These are phyloP conservation scores for Taeniopygia guttata DNA, from an alignment of 2,797 vertebrate genomes.

Conservation along the genomic window DNA sequence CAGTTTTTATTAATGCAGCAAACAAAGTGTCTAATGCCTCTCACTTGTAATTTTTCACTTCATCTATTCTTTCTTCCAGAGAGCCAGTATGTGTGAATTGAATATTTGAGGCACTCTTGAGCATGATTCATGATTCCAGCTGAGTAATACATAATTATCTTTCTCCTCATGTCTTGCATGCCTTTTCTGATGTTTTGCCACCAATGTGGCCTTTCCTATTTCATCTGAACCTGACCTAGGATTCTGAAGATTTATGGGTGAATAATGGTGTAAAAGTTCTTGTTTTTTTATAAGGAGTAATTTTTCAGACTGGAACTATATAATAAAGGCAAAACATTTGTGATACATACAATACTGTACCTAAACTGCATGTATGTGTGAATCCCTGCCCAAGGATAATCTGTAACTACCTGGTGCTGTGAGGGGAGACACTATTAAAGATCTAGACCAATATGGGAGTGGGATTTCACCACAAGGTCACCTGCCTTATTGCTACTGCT, in stretches of 20 bases:
- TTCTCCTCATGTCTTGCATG: background rate
- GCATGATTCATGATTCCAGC: background rate
- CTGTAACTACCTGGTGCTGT: background rate
- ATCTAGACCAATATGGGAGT: background rate
- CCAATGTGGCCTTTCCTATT: background rate
- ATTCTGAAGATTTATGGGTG: background rate
- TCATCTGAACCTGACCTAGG: background rate
- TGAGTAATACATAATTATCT: background rate
- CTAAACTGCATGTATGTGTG: fast-evolving
- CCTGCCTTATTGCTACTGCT: background rate
- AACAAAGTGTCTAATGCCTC: background rate
- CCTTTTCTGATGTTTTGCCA: background rate
- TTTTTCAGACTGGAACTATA: background rate
- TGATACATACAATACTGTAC: background rate
- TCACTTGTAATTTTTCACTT: background rate
- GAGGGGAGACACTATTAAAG: background rate
- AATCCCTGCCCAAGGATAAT: background rate
- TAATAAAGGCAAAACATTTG: background rate
- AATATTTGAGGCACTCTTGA: background rate
- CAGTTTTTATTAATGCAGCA: background rate
- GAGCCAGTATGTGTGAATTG: background rate
- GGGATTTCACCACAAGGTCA: background rate
- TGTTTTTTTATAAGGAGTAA: background rate
- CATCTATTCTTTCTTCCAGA: background rate
- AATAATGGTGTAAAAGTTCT: background rate